Evolutionary conservation across 2,113 vertebrate species (phyloP).

Genomic region (Indicator maculatus): DNA sequence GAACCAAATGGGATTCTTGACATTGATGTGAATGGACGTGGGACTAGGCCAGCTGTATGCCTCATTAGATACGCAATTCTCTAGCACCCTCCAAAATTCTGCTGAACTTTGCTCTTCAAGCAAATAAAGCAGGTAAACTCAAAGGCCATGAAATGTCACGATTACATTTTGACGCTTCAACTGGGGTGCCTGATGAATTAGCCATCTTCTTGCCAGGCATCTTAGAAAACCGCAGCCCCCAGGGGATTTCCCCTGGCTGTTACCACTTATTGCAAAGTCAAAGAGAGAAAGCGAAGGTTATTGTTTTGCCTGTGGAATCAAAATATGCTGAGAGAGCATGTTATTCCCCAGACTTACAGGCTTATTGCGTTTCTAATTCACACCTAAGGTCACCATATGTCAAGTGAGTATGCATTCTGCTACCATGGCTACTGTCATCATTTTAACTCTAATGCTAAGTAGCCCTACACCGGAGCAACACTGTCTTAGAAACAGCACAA

Average conservation of each 20-base stretch:
- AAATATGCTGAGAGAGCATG: slow-evolving; percentile 67
- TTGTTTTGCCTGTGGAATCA: slow-evolving; percentile 29
- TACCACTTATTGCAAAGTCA: slow-evolving; percentile 61
- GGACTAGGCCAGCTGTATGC: neutral
- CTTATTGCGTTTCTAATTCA: slow-evolving; percentile 67
- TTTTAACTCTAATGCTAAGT: slow-evolving; percentile 41
- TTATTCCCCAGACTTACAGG: slow-evolving; percentile 62
- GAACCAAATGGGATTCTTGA: slow-evolving; percentile 44
- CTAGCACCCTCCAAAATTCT: slow-evolving; percentile 68
- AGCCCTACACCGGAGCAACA: neutral
- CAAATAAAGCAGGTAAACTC: slow-evolving; percentile 75
- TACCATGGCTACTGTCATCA: slow-evolving; percentile 9
- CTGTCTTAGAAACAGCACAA: neutral
- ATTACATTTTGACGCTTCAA: slow-evolving; percentile 67
- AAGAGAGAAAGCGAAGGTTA: slow-evolving; percentile 32
- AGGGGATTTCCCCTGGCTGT: slow-evolving; percentile 10
- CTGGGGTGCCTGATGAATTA: slow-evolving; percentile 58
- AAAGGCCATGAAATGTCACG: slow-evolving; percentile 67
- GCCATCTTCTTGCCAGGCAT: slow-evolving; percentile 52
- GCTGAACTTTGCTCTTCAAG: slow-evolving; percentile 73
- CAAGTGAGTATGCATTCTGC: slow-evolving; percentile 35
- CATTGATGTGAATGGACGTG: slow-evolving; percentile 32
- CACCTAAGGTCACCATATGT: slow-evolving; percentile 67
- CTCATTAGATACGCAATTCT: slow-evolving; percentile 60
- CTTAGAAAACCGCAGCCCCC: slow-evolving; percentile 31